These are phyloP conservation scores for Dicyrtomina minuta DNA, from an alignment of 2,888 invertebrate species.

Conservation along the genomic window DNA sequence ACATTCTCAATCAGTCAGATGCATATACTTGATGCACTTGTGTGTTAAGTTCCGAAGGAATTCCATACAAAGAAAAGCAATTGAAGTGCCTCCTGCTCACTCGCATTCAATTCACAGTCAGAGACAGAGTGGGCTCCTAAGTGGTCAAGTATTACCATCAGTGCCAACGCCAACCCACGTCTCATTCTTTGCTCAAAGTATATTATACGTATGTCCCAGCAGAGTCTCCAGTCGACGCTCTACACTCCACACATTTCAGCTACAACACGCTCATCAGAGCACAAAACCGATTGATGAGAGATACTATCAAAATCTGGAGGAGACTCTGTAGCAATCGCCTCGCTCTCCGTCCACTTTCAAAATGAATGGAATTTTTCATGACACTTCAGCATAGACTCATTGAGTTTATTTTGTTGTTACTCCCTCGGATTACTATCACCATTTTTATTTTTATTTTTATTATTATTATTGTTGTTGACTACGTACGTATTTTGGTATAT, in stretches of 20 bases:
- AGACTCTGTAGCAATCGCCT: not conserved
- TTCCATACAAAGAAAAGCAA: constrained; percentile 30
- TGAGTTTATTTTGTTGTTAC: too few relatives aligned
- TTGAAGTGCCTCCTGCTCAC: constrained; percentile 29
- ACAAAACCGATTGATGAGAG: constrained; percentile 26
- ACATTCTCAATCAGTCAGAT: constrained; percentile 23
- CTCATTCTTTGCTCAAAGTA: too few relatives aligned
- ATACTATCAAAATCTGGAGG: constrained; percentile 20
- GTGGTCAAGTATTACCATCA: constrained; percentile 30
- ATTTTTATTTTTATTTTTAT: too few relatives aligned
- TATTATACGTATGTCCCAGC: too few relatives aligned
- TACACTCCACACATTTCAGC: too few relatives aligned
- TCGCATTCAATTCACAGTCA: constrained; percentile 25
- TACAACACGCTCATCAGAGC: too few relatives aligned
- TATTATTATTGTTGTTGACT: too few relatives aligned
- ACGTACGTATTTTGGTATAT: too few relatives aligned
- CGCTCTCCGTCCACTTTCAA: not conserved
- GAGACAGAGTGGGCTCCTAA: constrained; percentile 28
- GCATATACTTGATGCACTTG: constrained; percentile 24
- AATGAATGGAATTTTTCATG: constrained; percentile 16
- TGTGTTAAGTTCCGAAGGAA: constrained; percentile 16
- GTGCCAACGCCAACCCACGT: constrained; percentile 20
- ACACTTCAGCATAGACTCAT: too few relatives aligned
- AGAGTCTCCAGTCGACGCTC: too few relatives aligned
- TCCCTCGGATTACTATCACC: too few relatives aligned